Conservation (phyloP, 2,888 invertebrate species). For the Pandemis heparana region DNA sequence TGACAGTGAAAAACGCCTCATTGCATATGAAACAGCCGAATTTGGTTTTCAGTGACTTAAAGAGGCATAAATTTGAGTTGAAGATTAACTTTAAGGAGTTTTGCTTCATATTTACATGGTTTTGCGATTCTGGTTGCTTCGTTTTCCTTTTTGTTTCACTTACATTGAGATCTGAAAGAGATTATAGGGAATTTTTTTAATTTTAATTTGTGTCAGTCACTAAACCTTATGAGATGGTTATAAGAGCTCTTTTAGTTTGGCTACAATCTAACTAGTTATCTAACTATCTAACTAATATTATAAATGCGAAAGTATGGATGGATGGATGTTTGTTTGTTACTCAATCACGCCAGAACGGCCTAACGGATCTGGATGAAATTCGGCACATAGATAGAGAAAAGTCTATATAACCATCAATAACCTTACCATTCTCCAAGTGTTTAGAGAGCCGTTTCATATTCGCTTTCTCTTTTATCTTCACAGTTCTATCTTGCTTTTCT, state of each 20-base stretch:
- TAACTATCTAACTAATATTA: too few relatives aligned
- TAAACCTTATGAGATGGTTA: too few relatives aligned
- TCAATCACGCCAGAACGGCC: too few relatives aligned
- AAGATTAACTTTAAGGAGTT: constrained; percentile 35
- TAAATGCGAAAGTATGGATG: too few relatives aligned
- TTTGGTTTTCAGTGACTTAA: constrained; percentile 35
- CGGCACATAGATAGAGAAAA: too few relatives aligned
- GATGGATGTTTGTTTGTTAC: too few relatives aligned
- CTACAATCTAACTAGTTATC: too few relatives aligned
- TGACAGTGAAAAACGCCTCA: constrained; percentile 26
- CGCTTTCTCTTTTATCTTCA: neutral
- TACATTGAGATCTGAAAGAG: constrained; percentile 7
- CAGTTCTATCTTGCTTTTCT: neutral
- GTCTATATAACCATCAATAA: neutral
- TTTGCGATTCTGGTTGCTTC: constrained; percentile 18
- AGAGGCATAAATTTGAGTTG: constrained; percentile 39
- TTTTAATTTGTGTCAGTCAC: too few relatives aligned
- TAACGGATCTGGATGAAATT: too few relatives aligned
- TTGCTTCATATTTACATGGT: constrained; percentile 20
- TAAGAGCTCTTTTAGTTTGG: too few relatives aligned
- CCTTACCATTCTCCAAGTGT: neutral
- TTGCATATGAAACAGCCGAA: constrained; percentile 37
- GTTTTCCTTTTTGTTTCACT: neutral
- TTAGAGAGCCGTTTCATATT: neutral
- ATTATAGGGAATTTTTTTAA: neutral